These are phyloP conservation scores for Chloropsis hardwickii DNA, from an alignment of 2,113 vertebrate genomes.

Conservation along the genomic window DNA sequence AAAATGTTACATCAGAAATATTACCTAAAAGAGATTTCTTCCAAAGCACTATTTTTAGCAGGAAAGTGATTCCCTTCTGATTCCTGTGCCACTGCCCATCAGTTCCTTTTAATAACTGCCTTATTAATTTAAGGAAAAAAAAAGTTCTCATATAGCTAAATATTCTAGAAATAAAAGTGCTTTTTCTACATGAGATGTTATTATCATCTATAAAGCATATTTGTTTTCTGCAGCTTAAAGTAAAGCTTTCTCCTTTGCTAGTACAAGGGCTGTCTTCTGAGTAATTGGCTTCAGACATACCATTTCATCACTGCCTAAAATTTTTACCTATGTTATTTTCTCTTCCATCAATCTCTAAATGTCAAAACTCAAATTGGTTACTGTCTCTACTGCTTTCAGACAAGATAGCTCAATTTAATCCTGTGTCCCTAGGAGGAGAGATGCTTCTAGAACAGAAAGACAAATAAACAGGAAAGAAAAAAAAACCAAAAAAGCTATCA, in stretches of 20 bases:
- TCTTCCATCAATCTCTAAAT: background rate
- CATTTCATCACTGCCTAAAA: background rate
- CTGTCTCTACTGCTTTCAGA: background rate
- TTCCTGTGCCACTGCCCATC: fast-evolving
- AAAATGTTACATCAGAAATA: background rate
- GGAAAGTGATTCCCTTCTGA: background rate
- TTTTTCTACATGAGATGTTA: background rate
- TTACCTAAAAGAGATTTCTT: background rate
- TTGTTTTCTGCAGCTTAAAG: background rate
- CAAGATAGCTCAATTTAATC: background rate
- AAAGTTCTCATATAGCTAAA: background rate
- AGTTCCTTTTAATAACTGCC: background rate
- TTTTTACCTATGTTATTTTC: background rate
- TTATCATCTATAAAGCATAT: background rate
- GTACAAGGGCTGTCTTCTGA: background rate
- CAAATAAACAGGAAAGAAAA: background rate
- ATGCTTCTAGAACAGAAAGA: background rate
- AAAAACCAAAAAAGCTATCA: background rate
- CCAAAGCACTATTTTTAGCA: background rate
- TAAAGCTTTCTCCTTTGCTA: background rate
- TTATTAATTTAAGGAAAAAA: background rate
- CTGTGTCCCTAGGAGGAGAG: background rate
- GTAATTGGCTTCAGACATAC: background rate
- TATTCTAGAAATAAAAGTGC: background rate
- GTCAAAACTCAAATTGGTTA: background rate